Percentiles rank a stretch among this genome's conserved stretches.
These are phyloP conservation scores for Balanococcus diminutus DNA, from an alignment of 2,888 invertebrate genomes.

Conservation along the genomic window DNA sequence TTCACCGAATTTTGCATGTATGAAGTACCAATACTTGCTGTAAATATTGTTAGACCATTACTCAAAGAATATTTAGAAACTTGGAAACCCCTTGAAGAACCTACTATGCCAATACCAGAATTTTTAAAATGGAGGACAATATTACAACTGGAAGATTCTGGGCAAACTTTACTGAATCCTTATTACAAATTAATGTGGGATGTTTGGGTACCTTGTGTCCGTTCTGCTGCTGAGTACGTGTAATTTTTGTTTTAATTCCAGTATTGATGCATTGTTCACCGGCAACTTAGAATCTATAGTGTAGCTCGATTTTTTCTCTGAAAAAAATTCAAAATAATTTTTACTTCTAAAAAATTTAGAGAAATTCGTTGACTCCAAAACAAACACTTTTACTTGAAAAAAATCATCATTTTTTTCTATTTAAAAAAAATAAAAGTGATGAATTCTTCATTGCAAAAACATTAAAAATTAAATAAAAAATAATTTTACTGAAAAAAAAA, in stretches of 20 bases:
- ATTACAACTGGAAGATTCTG: slow-evolving; percentile 62
- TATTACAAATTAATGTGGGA: slow-evolving; percentile 89
- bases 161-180: slow-evolving; percentile 66
- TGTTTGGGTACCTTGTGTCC: slow-evolving; percentile 84
- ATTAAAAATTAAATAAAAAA: no score
- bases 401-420: no score
- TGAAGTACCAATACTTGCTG: slow-evolving; percentile 81
- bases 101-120: slow-evolving; percentile 69
- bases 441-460: no score
- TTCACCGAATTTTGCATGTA: slow-evolving; percentile 82
- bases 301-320: no score
- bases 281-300: no score
- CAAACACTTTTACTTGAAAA: no score
- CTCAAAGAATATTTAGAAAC: slow-evolving; percentile 74
- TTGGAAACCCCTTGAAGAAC: slow-evolving; percentile 80
- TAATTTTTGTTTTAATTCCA: slow-evolving; percentile 51
- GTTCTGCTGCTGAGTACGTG: slow-evolving; percentile 74
- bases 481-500: no score
- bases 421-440: no score
- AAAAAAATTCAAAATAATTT: no score
- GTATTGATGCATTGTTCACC: slow-evolving; percentile 41
- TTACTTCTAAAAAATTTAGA: no score
- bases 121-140: slow-evolving; percentile 76
- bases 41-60: slow-evolving; percentile 82
- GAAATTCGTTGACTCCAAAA: no score